Conservation (phyloP, 2,113 vertebrate genomes). For the Echinops telfairi region DNA sequence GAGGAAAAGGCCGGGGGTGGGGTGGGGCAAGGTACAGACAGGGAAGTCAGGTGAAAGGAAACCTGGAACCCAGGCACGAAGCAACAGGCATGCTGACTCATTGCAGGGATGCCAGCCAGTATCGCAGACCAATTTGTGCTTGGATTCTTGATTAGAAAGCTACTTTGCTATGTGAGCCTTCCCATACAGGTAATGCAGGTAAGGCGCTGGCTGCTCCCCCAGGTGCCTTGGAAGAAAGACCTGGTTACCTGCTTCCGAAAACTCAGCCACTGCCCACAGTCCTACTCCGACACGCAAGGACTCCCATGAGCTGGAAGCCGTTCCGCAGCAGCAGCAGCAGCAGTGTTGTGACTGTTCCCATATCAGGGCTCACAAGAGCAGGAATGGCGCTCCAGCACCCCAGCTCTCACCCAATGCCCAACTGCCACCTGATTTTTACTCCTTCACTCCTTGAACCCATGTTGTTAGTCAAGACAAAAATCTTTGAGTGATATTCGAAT, state of each 20-base stretch:
- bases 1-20: too few relatives aligned
- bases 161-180: too few relatives aligned
- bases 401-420: neutral
- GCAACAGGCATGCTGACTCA: too few relatives aligned
- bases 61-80: too few relatives aligned
- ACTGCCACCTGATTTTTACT: neutral
- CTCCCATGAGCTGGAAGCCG: neutral
- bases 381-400: neutral
- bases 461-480: neutral
- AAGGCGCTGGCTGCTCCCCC: neutral
- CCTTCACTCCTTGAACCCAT: neutral
- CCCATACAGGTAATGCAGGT: neutral
- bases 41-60: too few relatives aligned
- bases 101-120: too few relatives aligned
- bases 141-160: too few relatives aligned
- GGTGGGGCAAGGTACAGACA: too few relatives aligned
- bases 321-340: neutral
- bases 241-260: neutral
- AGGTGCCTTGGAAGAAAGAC: neutral
- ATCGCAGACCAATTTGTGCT: too few relatives aligned
- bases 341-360: neutral
- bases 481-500: neutral
- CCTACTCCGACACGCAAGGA: neutral
- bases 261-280: neutral
- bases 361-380: too few relatives aligned